Evolutionary conservation across 2,888 invertebrate species (phyloP), one percentile per base, ranked within the genome.

Genomic region (Rotaria macrura): DNA sequence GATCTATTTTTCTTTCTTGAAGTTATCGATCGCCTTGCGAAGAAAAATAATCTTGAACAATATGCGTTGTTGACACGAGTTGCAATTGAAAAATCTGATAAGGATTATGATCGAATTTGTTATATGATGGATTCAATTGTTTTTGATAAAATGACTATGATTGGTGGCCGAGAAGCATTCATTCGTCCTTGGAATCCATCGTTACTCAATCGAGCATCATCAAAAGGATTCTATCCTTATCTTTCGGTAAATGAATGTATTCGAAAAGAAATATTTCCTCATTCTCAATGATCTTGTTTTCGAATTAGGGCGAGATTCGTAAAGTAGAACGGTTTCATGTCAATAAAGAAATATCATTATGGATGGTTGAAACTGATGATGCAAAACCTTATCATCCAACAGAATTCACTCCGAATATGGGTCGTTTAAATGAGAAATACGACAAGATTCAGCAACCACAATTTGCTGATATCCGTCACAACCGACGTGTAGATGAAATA

Each of bases 281-380:
- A 47, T 47, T 12, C 47, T 12, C 47, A 47, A 1, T 17, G 4
- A 10, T 38, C 5, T n/a, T 74, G 1, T 10, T 14, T 7, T 40
- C 25, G 12, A 14, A 79, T 43, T 43, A 43, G 79, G 25, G 43
- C 25, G n/a, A 14, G 43, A 20, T 47, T 79, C 79, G n/a, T 4
- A 17, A 20, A 40, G 34, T 79, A 25, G 43, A 79, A 79, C 23
- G 79, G n/a, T 79, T 43, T 79, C 12, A 40, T 25, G 79, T 79
- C 0, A 79, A 79, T n/a, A 40, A 43, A 43, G 79, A 79, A 43
- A 79, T 79, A 43, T 9, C 79, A 43, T 43, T 79, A 43, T 79
- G 79, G 79, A 79, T 79, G 79, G 79, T 79, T 43, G 79, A 79
- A 79, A 79, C 79, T 14, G 79, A 79, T 43, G 79, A 79, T 25